Evolutionary conservation across 2,113 vertebrate genomes (phyloP), one percentile per base, ranked within the genome.

Genomic region (Ascaphus truei): DNA sequence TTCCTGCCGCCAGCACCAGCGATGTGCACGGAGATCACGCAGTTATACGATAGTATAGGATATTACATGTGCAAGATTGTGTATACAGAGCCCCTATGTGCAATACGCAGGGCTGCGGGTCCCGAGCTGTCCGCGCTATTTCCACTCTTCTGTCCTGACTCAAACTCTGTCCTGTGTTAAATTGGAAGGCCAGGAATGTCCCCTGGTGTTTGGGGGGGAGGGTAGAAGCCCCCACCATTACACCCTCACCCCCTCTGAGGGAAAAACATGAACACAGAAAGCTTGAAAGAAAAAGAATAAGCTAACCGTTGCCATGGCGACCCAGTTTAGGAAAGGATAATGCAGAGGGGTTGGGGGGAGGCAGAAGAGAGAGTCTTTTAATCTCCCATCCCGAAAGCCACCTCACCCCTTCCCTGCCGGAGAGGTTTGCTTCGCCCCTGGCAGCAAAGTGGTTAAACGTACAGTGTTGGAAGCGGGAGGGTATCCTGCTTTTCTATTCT

Each of bases 221-320:
- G 57, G 10, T 29, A 41, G 34, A 71, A 31, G 51, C 67, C 55
- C 55, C 20, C 22, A 59, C 20, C 22, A 59, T 68, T 69, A 29
- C 47, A 59, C 45, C 23, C 27, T 59, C 33, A 22, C 66, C 56
- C 53, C 66, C 30, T 37, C 33, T 20, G 45, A 39, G 30, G 33
- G 13, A 59, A 68, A 68, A 37, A 60, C 29, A 37, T 36, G 5
- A 50, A 23, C 45, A 59, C 67, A 71, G 59, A 58, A 68, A 48
- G 55, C 67, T 52, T 33, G 41, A 71, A 71, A 26, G 57, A 51
- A 25, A 45, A 60, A 71, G 45, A 71, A 59, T 41, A 52, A 52
- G 33, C 61, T 71, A 50, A 56, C 23, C 41, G 67, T 71, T 71
- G 56, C 67, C 60, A 69, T 69, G 60, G 55, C 59, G 66, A 69